Evolutionary conservation across 2,113 vertebrate species (phyloP).

Genomic region (Pluvialis apricaria): DNA sequence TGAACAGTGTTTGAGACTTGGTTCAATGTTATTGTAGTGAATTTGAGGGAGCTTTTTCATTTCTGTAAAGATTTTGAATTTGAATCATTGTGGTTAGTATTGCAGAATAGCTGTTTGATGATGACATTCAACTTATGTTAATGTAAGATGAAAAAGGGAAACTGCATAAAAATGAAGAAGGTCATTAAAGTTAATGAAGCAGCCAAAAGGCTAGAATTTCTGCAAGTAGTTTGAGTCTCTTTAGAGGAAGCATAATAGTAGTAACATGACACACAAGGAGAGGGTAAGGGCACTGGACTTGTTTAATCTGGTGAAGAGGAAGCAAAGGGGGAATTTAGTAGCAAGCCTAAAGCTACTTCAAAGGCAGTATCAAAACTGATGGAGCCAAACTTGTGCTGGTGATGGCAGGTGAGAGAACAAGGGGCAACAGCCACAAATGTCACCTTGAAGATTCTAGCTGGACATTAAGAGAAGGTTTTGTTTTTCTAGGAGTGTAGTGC

Average conservation of each 20-base stretch:
- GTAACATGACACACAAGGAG: background rate
- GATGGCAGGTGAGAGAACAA: background rate
- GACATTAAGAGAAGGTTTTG: background rate
- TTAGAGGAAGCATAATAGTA: background rate
- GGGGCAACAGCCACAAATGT: background rate
- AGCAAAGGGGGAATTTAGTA: background rate
- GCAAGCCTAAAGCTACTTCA: background rate
- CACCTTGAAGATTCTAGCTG: background rate
- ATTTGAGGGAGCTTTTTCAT: background rate
- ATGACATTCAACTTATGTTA: background rate
- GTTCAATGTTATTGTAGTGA: background rate
- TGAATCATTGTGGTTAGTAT: background rate
- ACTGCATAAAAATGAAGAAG: background rate
- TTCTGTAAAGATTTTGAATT: background rate
- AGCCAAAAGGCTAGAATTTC: conserved; percentile 29
- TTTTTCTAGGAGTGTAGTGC: background rate
- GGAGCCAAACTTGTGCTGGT: background rate
- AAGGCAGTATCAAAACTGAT: background rate
- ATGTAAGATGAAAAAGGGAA: background rate
- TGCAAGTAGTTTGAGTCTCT: background rate
- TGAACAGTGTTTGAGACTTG: background rate
- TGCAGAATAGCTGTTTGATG: background rate
- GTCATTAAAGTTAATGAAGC: conserved; percentile 16
- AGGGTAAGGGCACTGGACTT: background rate
- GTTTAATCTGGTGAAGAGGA: background rate